Evolutionary conservation across 2,888 invertebrate genomes (phyloP), one percentile per base, ranked within the genome.

Genomic region (Congeria kusceri): DNA sequence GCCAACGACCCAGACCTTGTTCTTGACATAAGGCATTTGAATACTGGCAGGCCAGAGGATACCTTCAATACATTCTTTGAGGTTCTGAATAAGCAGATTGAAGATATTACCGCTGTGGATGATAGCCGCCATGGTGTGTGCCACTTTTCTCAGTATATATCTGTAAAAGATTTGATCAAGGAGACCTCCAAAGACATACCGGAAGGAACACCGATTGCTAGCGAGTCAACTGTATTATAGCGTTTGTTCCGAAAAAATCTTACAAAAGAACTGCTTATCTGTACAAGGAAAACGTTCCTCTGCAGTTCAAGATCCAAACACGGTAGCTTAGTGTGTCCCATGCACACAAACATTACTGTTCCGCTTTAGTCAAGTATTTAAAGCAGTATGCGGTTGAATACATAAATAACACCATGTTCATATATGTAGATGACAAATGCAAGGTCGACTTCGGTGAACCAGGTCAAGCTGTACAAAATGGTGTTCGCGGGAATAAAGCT

Each of bases 401-500:
- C 44, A 28, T 25, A 18, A 58, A 69, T 18, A 9, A 56, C 13
- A 57, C 32, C 15, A 53, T 32, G 9, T 44, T 75, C 7, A 13
- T 75, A 15, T 64, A 69, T 49, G 13, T 75, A 15, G 75, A 75
- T 69, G 75, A 72, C 27, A 65, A 72, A 46, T 27, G 27, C 28
- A 71, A 71, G 46, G 57, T 72, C 18, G 69, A 76, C 23, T 69
- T 69, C 49, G 69, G 69, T 28, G 75, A 75, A 32, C 75, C 75
- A 46, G 75, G 77, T 9, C 39, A 64, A 53, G 57, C 66, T 9
- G n/a, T 79, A 18, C 20, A 27, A 44, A 59, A 47, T 46, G 76
- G 76, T 39, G 76, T 84, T 7, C 49, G 81, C 25, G 84, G 86
- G 0, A 84, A 85, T 56, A 80, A 82, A 53, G 64, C 79, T 4